A percentile compares a stretch with the other conserved stretches of the same genome.
Evolutionary conservation across 2,888 invertebrate genomes (phyloP).

Genomic region (Microdon myrmicae): DNA sequence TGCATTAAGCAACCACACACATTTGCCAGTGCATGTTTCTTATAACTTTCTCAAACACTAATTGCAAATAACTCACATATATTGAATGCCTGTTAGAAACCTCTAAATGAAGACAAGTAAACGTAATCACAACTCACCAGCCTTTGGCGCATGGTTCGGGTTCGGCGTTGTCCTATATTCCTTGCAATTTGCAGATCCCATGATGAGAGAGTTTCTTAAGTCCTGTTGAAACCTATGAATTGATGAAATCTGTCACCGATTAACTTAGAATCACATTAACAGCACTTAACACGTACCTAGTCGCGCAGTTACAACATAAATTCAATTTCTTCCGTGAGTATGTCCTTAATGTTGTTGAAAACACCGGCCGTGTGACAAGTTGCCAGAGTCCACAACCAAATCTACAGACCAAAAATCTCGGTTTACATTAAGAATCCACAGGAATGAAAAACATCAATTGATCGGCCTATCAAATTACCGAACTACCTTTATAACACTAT

Average conservation of each 20-base stretch:
- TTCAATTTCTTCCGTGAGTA: slow-evolving; percentile 13
- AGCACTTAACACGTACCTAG: slow-evolving; percentile 22
- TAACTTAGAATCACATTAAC: slow-evolving; percentile 15
- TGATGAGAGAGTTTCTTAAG: slow-evolving; percentile 37
- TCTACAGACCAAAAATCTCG: too few relatives aligned
- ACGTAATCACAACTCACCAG: slow-evolving; percentile 41
- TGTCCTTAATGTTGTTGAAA: slow-evolving; percentile 27
- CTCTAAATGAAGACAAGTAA: not conserved
- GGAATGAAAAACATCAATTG: too few relatives aligned
- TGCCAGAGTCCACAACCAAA: slow-evolving; percentile 25
- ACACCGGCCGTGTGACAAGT: slow-evolving; percentile 19
- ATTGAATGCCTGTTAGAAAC: not conserved
- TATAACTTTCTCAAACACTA: slow-evolving; percentile 3
- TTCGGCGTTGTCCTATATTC: slow-evolving; percentile 60
- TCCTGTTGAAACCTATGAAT: slow-evolving; percentile 31
- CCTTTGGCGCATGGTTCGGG: slow-evolving; percentile 42
- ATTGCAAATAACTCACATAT: not conserved
- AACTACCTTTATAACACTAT: too few relatives aligned
- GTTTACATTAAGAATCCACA: too few relatives aligned
- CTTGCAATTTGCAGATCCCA: slow-evolving; percentile 64
- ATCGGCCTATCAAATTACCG: too few relatives aligned
- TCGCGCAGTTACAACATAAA: slow-evolving; percentile 6
- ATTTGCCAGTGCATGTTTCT: too few relatives aligned
- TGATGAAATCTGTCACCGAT: not conserved
- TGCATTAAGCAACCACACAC: slow-evolving; percentile 1